Evolutionary conservation across 2,113 vertebrate genomes (phyloP), one percentile per base, ranked within the genome.

Genomic region (Sminthopsis crassicaudata): DNA sequence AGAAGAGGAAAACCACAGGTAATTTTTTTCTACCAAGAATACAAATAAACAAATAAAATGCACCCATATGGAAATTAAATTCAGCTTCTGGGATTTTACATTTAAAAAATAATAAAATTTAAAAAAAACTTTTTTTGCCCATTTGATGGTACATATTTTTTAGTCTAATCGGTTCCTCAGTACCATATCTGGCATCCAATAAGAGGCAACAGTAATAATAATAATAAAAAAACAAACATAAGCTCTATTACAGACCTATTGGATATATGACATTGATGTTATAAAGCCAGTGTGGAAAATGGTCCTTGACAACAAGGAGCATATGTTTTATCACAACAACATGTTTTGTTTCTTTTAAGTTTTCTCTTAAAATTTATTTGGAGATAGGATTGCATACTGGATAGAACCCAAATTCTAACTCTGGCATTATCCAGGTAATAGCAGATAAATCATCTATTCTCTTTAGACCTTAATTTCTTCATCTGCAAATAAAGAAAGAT

Each of bases 1-100:
- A 67, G 60, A 67, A 84, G n/a, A 42, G n/a, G 7, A 84, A 84
- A 6, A 23, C 6, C 19, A 84, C n/a, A 96, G 94, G 36, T 76
- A 88, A 89, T 95, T 26, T 93, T 93, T 55, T 51, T 24, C 26
- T 90, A 94, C 53, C 36, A 91, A 95, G 60, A 50, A 90, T 50
- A 84, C 27, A 53, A 26, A 53, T 46, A 26, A 36, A 30, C 46
- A 0, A 1, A 54, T 50, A 91, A 89, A n/a, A 16, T 51, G 9
- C 22, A 88, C 14, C 12, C 60, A 67, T 14, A 76, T 76, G 36
- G 14, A 76, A 84, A 84, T 42, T 22, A n/a, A 42, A 42, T 84
- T 84, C 25, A 94, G 54, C 90, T 48, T 30, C 84, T 0, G 67
- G 3, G n/a, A 93, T 53, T 57, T 97, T 90, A 95, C 2, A 92